Evolutionary conservation across 2,113 vertebrate genomes (phyloP).

Genomic region (Chaetura pelagica): DNA sequence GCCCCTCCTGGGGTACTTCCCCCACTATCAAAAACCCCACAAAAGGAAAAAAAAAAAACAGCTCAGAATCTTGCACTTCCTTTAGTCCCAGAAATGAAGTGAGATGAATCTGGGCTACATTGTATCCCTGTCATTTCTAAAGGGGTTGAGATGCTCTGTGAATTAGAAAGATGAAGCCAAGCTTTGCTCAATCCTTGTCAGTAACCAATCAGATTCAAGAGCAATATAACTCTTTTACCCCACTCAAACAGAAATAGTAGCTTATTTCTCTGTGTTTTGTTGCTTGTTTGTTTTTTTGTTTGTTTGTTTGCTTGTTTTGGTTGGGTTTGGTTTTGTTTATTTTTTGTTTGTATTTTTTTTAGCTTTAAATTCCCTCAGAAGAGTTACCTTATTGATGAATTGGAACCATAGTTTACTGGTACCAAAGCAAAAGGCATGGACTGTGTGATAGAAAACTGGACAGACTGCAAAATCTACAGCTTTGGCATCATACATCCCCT

Average conservation of each 20-base stretch:
- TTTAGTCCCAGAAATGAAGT: not conserved
- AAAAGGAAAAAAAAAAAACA: no score
- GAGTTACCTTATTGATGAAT: not conserved
- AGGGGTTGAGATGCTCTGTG: not conserved
- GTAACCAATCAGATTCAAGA: not conserved
- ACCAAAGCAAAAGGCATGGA: not conserved
- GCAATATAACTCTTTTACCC: not conserved
- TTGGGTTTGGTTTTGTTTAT: no score
- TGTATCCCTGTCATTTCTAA: not conserved
- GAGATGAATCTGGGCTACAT: not conserved
- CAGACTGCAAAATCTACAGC: not conserved
- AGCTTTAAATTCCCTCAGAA: not conserved
- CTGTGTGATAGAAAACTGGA: not conserved
- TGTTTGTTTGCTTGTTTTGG: no score
- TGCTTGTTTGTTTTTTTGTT: not conserved
- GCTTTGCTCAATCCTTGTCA: not conserved
- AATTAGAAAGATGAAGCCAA: not conserved
- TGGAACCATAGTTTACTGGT: not conserved
- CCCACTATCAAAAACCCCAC: no score
- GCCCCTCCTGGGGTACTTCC: no score
- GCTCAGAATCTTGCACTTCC: not conserved
- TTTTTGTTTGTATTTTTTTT: not conserved
- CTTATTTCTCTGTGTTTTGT: not conserved
- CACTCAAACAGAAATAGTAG: not conserved
- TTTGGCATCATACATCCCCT: not conserved